phyloP scores from a whole-genome alignment of 2,888 invertebrate species.

The Sphaerophoria taeniata region DNA sequence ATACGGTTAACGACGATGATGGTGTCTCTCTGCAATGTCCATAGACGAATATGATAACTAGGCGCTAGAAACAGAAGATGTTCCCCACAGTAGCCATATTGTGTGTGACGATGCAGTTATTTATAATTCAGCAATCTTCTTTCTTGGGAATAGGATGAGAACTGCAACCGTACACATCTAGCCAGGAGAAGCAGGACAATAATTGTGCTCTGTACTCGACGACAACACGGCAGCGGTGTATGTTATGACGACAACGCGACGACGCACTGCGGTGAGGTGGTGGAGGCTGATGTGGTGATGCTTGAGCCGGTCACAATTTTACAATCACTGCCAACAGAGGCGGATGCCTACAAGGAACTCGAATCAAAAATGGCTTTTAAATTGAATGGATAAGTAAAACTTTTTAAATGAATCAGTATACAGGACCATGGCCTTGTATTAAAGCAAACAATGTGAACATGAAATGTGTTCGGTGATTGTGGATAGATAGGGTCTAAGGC shows the following conservation, averaged over 20 bases:
- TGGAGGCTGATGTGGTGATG: background rate
- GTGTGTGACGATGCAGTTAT: conserved; percentile 46
- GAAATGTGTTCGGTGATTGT: conserved; percentile 57
- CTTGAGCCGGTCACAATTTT: conserved; percentile 10
- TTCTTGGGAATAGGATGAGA: conserved; percentile 65
- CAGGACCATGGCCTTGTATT: conserved; percentile 45
- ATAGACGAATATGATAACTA: conserved; percentile 72
- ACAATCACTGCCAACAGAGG: conserved; percentile 32
- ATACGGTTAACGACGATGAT: conserved; percentile 32
- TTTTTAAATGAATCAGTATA: conserved; percentile 67
- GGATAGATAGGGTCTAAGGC: conserved; percentile 63
- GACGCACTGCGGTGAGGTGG: background rate
- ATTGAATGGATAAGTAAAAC: conserved; percentile 66
- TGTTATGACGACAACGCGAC: background rate
- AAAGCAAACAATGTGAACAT: conserved; percentile 55
- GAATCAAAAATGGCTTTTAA: conserved; percentile 62
- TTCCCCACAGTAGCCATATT: conserved; percentile 44
- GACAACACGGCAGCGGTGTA: no score
- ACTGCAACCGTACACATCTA: conserved; percentile 10
- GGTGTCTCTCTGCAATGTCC: conserved; percentile 12
- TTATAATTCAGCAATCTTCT: conserved; percentile 65
- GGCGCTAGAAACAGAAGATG: conserved; percentile 70
- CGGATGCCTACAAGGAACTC: conserved; percentile 53
- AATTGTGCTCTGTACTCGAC: conserved; percentile 3
- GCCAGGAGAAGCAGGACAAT: conserved; percentile 10